Percentiles rank a stretch among this genome's conserved stretches.
These are phyloP conservation scores for Timandra comae DNA, from an alignment of 2,888 invertebrate species.

Conservation along the genomic window DNA sequence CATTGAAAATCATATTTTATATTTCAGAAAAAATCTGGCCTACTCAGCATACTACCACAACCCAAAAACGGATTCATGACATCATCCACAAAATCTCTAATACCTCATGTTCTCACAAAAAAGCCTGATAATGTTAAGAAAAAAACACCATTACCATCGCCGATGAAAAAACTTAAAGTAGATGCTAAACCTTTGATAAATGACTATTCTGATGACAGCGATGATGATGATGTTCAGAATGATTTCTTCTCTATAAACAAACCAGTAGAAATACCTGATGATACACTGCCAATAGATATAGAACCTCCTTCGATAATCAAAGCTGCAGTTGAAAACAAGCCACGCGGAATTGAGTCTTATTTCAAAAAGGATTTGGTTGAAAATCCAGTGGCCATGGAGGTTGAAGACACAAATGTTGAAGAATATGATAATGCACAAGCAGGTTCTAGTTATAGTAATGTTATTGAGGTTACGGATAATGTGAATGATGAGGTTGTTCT, in stretches of 20 bases:
- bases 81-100: constrained; percentile 42
- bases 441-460: constrained; percentile 25
- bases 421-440: constrained; percentile 23
- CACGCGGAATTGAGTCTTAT: constrained; percentile 50
- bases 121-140: constrained; percentile 41
- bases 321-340: constrained; percentile 18
- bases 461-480: constrained; percentile 20
- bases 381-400: constrained; percentile 22
- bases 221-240: constrained; percentile 69
- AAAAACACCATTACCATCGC: constrained; percentile 30
- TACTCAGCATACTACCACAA: constrained; percentile 82
- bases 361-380: constrained; percentile 46
- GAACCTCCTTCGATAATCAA: constrained; percentile 23
- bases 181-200: constrained; percentile 30
- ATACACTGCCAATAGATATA: constrained; percentile 49
- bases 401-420: constrained; percentile 16
- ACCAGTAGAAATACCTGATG: constrained; percentile 48
- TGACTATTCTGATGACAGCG: constrained; percentile 64
- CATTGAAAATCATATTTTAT: constrained; percentile 2
- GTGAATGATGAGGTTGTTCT: constrained; percentile 33
- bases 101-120: constrained; percentile 66
- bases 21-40: constrained; percentile 78
- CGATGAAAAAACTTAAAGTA: constrained; percentile 34
- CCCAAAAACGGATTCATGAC: constrained; percentile 72
- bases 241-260: constrained; percentile 76